Conservation (phyloP, 2,113 vertebrate genomes). For the Hystrix brachyura region DNA sequence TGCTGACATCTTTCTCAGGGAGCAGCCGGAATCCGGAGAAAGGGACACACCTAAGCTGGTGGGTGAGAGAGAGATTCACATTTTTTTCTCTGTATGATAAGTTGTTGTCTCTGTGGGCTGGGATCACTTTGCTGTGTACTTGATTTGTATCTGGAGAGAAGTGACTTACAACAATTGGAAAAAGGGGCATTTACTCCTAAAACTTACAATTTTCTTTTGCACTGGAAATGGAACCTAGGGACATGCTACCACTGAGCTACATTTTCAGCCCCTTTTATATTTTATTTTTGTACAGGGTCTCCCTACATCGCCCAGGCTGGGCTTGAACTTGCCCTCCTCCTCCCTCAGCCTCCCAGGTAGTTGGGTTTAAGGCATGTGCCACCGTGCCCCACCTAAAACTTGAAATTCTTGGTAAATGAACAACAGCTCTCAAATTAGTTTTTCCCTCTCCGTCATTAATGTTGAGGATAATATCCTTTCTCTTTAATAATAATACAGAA, state of each 20-base stretch:
- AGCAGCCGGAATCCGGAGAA: not conserved
- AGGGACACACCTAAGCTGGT: not conserved
- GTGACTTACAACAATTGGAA: not conserved
- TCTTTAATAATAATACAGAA: slow-evolving; percentile 27
- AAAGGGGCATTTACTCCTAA: slow-evolving; percentile 5
- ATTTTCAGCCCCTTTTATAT: not conserved
- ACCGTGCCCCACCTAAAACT: not conserved
- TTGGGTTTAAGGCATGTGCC: not conserved
- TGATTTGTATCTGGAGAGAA: not conserved
- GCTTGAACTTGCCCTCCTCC: not conserved
- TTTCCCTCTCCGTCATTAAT: not conserved
- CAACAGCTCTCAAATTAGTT: not conserved
- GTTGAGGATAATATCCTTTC: not conserved
- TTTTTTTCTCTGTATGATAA: not conserved
- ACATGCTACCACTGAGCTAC: not conserved
- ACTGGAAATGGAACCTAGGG: not conserved
- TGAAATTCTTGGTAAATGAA: slow-evolving; percentile 42
- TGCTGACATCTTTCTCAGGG: not conserved
- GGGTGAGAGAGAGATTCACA: not conserved
- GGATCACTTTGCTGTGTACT: not conserved
- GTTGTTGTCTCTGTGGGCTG: not conserved
- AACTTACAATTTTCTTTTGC: not conserved
- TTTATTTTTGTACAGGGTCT: not conserved
- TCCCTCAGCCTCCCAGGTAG: not conserved
- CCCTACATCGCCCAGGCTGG: not conserved